Evolutionary conservation across 2,888 invertebrate genomes (phyloP).

Genomic region (Lordiphosa fenestrarum): DNA sequence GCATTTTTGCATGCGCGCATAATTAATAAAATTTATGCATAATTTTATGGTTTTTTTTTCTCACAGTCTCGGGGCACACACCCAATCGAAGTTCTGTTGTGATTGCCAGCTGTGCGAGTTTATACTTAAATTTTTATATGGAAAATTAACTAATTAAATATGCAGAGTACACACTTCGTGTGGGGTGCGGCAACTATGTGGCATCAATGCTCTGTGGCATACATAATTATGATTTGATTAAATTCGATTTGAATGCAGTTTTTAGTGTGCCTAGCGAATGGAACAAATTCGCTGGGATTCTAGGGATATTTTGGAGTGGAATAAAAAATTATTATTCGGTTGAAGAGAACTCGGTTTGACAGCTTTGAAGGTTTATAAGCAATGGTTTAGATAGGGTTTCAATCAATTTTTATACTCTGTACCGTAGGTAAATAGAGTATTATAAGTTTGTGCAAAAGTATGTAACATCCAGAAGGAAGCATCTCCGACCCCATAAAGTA

Average conservation of each 20-base stretch:
- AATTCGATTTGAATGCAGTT: neutral
- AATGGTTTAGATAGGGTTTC: too few relatives aligned
- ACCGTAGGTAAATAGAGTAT: too few relatives aligned
- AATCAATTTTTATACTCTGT: too few relatives aligned
- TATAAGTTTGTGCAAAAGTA: too few relatives aligned
- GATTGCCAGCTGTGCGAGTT: conserved; percentile 3
- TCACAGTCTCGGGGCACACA: neutral
- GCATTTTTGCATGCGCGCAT: conserved; percentile 51
- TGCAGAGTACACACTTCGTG: conserved; percentile 39
- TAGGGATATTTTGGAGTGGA: too few relatives aligned
- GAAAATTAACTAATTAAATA: conserved; percentile 61
- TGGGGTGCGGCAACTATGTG: conserved; percentile 4
- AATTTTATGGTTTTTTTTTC: conserved; percentile 6
- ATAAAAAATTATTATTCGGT: too few relatives aligned
- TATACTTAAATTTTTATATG: conserved; percentile 20
- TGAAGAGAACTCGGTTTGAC: too few relatives aligned
- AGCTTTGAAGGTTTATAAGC: too few relatives aligned
- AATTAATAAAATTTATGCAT: conserved; percentile 29
- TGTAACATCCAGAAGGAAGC: too few relatives aligned
- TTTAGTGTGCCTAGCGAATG: neutral
- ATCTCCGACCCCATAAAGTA: too few relatives aligned
- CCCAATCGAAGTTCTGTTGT: conserved; percentile 6
- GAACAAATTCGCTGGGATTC: too few relatives aligned
- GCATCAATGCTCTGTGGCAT: conserved; percentile 11
- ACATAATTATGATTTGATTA: conserved; percentile 25